These are phyloP conservation scores for Ferdinandea cuprea DNA, from an alignment of 2,888 invertebrate genomes.

Conservation along the genomic window DNA sequence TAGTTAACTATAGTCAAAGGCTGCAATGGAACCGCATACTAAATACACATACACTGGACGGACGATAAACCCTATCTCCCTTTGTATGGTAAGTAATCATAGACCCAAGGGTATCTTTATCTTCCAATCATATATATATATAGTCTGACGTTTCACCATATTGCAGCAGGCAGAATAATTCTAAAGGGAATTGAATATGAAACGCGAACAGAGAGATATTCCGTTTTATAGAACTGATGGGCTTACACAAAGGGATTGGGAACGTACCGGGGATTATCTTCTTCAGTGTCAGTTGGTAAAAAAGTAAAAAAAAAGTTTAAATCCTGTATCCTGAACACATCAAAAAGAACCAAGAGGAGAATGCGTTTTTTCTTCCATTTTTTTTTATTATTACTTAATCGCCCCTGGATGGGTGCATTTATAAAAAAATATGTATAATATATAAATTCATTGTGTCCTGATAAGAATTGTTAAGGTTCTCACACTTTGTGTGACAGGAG, in stretches of 20 bases:
- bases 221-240: constrained; percentile 34
- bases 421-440: background rate
- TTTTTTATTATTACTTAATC: constrained; percentile 15
- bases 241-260: constrained; percentile 24
- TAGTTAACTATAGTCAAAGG: constrained; percentile 36
- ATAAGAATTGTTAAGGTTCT: too few species aligned
- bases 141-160: constrained; percentile 3
- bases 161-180: constrained; percentile 27
- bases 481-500: too few species aligned
- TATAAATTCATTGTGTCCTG: background rate
- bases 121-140: constrained; percentile 14
- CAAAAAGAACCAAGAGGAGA: constrained; percentile 47
- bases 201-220: constrained; percentile 41
- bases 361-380: background rate
- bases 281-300: constrained; percentile 34
- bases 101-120: constrained; percentile 46
- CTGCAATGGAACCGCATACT: constrained; percentile 43
- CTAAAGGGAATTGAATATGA: constrained; percentile 64
- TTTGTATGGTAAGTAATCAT: background rate
- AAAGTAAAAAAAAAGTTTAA: constrained; percentile 22
- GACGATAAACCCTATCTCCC: background rate
- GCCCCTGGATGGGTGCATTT: constrained; percentile 24
- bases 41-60: background rate
- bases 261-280: constrained; percentile 47
- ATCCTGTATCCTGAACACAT: constrained; percentile 13